Evolutionary conservation across 2,113 vertebrate species (phyloP).

Genomic region (Gila orcuttii): DNA sequence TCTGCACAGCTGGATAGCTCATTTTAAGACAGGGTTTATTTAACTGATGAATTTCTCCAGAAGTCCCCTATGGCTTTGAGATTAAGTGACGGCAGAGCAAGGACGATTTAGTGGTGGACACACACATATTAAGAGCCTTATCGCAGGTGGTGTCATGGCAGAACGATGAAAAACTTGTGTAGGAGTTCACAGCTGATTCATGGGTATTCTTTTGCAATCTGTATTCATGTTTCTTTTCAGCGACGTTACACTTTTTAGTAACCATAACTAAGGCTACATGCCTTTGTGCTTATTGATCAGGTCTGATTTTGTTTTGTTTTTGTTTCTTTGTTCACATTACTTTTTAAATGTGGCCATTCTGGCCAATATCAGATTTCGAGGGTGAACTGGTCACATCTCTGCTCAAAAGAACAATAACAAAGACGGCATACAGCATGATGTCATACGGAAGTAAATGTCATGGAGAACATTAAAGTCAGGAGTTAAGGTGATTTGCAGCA

Average conservation of each 20-base stretch:
- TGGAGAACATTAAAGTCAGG: not conserved
- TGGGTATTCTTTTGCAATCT: conserved; percentile 25
- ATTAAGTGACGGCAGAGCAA: conserved; percentile 16
- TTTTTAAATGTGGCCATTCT: not conserved
- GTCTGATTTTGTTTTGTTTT: not conserved
- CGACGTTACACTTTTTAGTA: conserved; percentile 22
- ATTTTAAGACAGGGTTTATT: conserved; percentile 30
- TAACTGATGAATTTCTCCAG: conserved; percentile 34
- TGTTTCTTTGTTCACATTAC: not conserved
- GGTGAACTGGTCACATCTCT: not conserved
- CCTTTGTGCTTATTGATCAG: not conserved
- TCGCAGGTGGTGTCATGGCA: conserved; percentile 30
- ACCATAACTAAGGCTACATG: not conserved
- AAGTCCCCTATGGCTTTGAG: conserved; percentile 9
- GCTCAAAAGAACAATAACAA: not conserved
- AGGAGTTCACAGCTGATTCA: conserved; percentile 39
- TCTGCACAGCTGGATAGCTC: conserved; percentile 27
- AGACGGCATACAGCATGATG: not conserved
- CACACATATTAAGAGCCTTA: not conserved
- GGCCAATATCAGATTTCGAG: not conserved
- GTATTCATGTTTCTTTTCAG: conserved; percentile 4
- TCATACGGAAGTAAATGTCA: not conserved
- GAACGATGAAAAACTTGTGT: conserved; percentile 1
- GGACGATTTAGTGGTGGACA: conserved; percentile 6
- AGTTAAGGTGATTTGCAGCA: not conserved